phyloP scores from a whole-genome alignment of 2,888 invertebrate species.

The Cryptocheilus praepositus region DNA sequence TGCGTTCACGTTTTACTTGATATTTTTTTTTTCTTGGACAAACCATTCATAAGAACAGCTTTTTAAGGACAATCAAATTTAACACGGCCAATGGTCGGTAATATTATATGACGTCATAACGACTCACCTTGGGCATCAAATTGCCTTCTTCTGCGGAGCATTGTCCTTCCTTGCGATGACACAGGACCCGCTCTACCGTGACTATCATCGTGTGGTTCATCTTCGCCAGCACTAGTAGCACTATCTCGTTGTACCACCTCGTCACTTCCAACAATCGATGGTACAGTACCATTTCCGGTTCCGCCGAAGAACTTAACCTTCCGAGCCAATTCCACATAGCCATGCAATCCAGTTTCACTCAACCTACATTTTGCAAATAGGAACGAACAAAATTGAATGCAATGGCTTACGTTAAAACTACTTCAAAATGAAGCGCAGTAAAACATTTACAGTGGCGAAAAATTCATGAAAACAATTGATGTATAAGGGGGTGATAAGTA shows the following conservation, averaged over 20 bases:
- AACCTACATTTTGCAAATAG: constrained; percentile 53
- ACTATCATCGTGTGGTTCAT: constrained; percentile 66
- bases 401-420: no score
- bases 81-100: not conserved
- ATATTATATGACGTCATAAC: not conserved
- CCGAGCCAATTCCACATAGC: constrained; percentile 67
- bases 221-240: constrained; percentile 72
- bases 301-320: constrained; percentile 69
- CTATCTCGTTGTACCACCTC: constrained; percentile 72
- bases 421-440: no score
- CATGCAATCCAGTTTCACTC: constrained; percentile 68
- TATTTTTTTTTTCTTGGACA: no score
- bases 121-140: constrained; percentile 71
- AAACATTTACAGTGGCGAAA: no score
- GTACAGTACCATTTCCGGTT: constrained; percentile 53
- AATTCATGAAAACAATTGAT: no score
- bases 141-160: constrained; percentile 69
- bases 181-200: constrained; percentile 58
- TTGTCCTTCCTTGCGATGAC: constrained; percentile 67
- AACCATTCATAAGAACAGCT: no score
- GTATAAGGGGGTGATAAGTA: no score
- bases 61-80: no score
- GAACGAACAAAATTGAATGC: not conserved
- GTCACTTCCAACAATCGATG: constrained; percentile 65
- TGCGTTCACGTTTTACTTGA: no score